Evolutionary conservation across 2,888 invertebrate genomes (phyloP).

Genomic region (Heteromurus nitidus): DNA sequence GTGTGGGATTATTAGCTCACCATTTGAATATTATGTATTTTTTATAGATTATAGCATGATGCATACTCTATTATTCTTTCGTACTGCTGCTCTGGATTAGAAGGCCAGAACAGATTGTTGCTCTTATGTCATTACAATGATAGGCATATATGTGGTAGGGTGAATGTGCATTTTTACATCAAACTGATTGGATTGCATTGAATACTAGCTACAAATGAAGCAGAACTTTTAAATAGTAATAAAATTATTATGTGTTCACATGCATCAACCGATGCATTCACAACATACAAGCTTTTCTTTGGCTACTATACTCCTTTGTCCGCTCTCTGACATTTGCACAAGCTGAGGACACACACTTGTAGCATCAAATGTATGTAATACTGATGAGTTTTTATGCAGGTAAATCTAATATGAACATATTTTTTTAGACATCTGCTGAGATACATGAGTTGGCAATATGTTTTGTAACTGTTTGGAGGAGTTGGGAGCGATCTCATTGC

Average conservation of each 20-base stretch:
- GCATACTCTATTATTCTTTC: no score
- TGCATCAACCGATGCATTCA: neutral
- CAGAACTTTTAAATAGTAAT: constrained; percentile 11
- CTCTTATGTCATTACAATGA: neutral
- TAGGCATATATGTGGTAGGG: neutral
- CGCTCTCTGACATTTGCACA: constrained; percentile 37
- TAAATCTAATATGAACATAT: neutral
- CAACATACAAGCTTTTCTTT: no score
- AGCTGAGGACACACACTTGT: constrained; percentile 39
- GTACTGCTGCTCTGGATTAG: neutral
- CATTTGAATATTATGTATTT: no score
- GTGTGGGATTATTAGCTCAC: neutral
- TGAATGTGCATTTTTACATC: constrained; percentile 2
- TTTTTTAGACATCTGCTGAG: neutral
- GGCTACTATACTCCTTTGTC: constrained; percentile 15
- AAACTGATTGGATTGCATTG: neutral
- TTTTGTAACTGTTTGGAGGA: no score
- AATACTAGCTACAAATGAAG: neutral
- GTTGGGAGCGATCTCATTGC: no score
- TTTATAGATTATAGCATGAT: neutral
- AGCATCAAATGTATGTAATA: constrained; percentile 6
- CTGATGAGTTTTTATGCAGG: constrained; percentile 13
- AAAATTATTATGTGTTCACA: constrained; percentile 2
- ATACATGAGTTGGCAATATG: no score
- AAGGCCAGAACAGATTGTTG: constrained; percentile 27